Base-by-base conservation (phyloP, 2,797 vertebrate genomes). In the Coendou prehensilis region DNA sequence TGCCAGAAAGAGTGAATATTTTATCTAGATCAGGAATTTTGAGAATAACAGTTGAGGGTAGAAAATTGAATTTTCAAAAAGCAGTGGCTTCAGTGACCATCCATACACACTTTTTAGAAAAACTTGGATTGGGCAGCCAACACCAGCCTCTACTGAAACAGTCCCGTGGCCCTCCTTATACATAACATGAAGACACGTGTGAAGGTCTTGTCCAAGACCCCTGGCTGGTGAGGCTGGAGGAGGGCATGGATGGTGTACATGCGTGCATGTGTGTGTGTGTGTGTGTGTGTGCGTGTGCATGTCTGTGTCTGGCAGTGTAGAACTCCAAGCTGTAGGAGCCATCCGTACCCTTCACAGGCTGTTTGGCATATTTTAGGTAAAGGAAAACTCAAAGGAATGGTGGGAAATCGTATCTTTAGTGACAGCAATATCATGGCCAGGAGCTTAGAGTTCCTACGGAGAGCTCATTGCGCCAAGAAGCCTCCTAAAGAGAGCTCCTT, bases 391-490 rank as follows among this genome's bases (percentile, higher is more conserved):
- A 86, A 52, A 89, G 45, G n/a, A 5, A 15, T 14, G 15, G 18
- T 37, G 41, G 78, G 89, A 78, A 87, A 89, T 26, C 59, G n/a
- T 5, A 69, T 30, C 45, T 3, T 4, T 28, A 59, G 15, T 9
- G 30, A 87, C 8, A 86, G 45, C 0, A 56, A 52, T 41, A 57
- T 41, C 26, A 9, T 37, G 10, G 22, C 47, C 71, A 94, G 67
- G 41, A 91, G 87, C 76, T 52, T 50, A 86, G 37, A 52, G n/a
- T 89, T 64, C 88, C 81, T 64, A 80, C 47, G 71, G 76, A 33
- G 63, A 81, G 26, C n/a, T 85, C 97, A 56, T 33, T 71, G 63
- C 1, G 80, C 41, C 94, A 92, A 96, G 23, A 93, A 61, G 96
- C 76, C 47, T 26, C 93, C 63, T 84, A 54, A 63, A 96, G 67